Base-by-base conservation (phyloP, 92 coral and sea anemone species). In the Siderastrea siderea region DNA sequence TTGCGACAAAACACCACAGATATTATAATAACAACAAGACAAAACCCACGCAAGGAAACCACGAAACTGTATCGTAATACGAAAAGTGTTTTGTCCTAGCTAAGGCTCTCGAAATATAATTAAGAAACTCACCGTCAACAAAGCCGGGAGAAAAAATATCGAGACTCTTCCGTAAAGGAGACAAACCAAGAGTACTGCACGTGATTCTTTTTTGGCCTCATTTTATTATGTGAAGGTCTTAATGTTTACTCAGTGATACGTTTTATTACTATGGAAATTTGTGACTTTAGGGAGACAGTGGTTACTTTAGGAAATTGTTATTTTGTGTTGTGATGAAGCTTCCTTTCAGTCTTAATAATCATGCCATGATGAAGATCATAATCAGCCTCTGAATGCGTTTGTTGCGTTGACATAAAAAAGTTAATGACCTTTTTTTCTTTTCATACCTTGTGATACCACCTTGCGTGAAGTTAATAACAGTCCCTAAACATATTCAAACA, bases 211-310 rank as follows among this genome's bases (percentile, higher is more conserved):
- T 49, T 10, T 3, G 38, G 48, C 2, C 26, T 13, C 84, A 15
- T 79, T 61, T 63, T 50, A 17, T 79, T 26, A 50, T 50, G 17
- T 19, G 19, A 64, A 53, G 6, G 26, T 7, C 12, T 49, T 11
- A 19, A 50, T 79, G 61, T 79, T 64, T 79, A 59, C 84, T 45
- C 14, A 11, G 47, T 6, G 74, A 70, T 70, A 47, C 48, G 16
- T 46, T 46, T 46, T 70, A 46, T 70, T 70, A 47, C 16, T 70
- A 47, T 70, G 53, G 52, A 79, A 65, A 79, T 79, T 66, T 52
- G 15, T 46, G 13, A 60, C 57, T 64, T 65, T 4, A 19, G 49
- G 26, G 59, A 5, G 64, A 59, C 2, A 55, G 61, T 53, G n/a
- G 51, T 57, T 15, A 55, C 57, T 54, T 46, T 38, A 54, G 16